Percentiles rank a stretch among this genome's conserved stretches.
phyloP scores from a whole-genome alignment of 2,797 vertebrate species.

The Parotocinclus haroldoi region DNA sequence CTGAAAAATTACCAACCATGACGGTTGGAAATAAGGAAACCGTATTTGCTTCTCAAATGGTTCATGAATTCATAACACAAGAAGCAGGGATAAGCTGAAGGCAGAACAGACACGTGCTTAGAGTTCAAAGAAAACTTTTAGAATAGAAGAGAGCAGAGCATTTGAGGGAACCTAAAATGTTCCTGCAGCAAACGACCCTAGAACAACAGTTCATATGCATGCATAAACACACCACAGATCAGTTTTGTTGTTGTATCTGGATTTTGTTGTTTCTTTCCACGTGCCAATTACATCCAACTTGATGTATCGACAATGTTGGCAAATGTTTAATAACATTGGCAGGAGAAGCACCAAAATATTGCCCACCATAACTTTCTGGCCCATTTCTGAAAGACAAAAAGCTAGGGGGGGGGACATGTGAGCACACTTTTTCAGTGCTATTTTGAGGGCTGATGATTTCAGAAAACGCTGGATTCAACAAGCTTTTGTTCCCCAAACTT shows the following conservation, averaged over 20 bases:
- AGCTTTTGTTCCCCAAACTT: too few relatives aligned
- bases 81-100: constrained; percentile 47
- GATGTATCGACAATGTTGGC: too few relatives aligned
- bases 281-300: too few relatives aligned
- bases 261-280: not conserved
- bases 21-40: not conserved
- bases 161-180: constrained; percentile 43
- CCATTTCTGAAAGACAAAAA: too few relatives aligned
- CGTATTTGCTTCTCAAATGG: constrained; percentile 10
- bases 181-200: constrained; percentile 9
- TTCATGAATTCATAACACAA: constrained; percentile 11
- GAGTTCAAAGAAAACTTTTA: constrained; percentile 77
- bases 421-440: too few relatives aligned
- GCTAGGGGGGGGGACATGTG: too few relatives aligned
- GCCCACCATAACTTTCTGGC: too few relatives aligned
- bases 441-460: too few relatives aligned
- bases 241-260: not conserved
- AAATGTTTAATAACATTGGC: too few relatives aligned
- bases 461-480: too few relatives aligned
- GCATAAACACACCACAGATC: not conserved
- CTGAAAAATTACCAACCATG: too few relatives aligned
- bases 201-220: not conserved
- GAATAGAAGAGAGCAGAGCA: constrained; percentile 68
- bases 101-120: constrained; percentile 55
- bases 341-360: too few relatives aligned